Conservation (phyloP, 1,140 invertebrate genomes). For the Lepidurus apus region DNA sequence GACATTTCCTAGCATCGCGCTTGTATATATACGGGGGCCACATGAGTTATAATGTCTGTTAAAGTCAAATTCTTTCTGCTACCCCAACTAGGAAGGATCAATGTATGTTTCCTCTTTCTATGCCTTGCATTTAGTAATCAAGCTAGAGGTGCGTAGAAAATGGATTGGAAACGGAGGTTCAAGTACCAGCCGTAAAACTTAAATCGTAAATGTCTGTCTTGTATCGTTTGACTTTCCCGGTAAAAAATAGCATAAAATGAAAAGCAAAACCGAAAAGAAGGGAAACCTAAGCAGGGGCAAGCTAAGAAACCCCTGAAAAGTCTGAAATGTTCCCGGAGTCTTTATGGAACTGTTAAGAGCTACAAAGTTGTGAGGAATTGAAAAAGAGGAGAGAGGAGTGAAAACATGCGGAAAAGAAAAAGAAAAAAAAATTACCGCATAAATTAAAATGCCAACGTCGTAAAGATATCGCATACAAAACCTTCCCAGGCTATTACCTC, state of each 20-base stretch:
- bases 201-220: not conserved
- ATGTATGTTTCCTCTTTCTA: no score
- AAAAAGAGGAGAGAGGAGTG: not conserved
- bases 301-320: conserved; percentile 1
- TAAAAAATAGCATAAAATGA: not conserved
- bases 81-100: no score
- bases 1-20: no score
- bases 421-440: not conserved
- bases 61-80: no score
- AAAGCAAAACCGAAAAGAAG: not conserved
- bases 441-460: conserved; percentile 12
- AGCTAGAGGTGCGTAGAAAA: not conserved
- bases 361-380: not conserved
- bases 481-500: not conserved
- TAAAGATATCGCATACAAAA: not conserved
- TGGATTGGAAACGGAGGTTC: conserved; percentile 14
- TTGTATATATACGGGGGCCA: no score
- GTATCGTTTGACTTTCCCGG: no score
- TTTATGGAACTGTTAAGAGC: conserved; percentile 22
- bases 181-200: not conserved
- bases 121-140: not conserved
- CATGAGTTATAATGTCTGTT: no score
- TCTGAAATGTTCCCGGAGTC: not conserved
- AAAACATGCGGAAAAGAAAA: not conserved
- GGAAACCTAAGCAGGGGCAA: not conserved